These are phyloP conservation scores for Smutsia gigantea DNA, from an alignment of 2,797 vertebrate species.

Conservation along the genomic window DNA sequence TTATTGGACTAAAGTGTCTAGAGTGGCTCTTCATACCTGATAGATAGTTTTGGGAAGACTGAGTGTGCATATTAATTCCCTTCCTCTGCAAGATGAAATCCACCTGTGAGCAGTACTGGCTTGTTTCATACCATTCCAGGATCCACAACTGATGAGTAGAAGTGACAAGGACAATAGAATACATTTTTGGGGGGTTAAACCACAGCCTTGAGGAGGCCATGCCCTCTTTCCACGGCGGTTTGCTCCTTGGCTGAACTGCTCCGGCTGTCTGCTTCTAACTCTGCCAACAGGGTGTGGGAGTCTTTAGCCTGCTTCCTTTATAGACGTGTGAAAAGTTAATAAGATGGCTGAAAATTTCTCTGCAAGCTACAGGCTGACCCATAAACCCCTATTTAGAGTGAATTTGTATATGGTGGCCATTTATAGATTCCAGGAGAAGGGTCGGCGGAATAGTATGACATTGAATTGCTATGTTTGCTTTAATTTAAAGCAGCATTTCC, in stretches of 20 bases:
- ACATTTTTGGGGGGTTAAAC: background rate
- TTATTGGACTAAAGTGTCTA: background rate
- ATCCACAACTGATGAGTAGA: background rate
- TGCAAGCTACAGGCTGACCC: background rate
- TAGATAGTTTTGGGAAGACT: conserved; percentile 57
- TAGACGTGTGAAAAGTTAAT: background rate
- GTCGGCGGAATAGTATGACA: background rate
- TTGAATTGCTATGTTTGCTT: background rate
- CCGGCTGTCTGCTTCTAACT: background rate
- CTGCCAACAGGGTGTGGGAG: background rate
- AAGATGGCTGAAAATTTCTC: background rate
- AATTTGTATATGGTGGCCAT: background rate
- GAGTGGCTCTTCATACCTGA: conserved; percentile 55
- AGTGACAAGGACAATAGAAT: background rate
- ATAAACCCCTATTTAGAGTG: background rate
- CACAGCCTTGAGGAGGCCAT: background rate
- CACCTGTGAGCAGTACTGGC: conserved; percentile 28
- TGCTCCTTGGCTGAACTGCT: background rate
- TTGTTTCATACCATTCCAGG: background rate
- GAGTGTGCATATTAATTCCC: conserved; percentile 32
- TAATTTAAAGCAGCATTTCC: background rate
- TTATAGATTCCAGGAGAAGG: background rate
- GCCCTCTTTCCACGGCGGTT: background rate
- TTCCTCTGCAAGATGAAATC: background rate
- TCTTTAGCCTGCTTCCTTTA: background rate